phyloP scores from a whole-genome alignment of 2,888 invertebrate genomes.

The Drosophila nigricruria region DNA sequence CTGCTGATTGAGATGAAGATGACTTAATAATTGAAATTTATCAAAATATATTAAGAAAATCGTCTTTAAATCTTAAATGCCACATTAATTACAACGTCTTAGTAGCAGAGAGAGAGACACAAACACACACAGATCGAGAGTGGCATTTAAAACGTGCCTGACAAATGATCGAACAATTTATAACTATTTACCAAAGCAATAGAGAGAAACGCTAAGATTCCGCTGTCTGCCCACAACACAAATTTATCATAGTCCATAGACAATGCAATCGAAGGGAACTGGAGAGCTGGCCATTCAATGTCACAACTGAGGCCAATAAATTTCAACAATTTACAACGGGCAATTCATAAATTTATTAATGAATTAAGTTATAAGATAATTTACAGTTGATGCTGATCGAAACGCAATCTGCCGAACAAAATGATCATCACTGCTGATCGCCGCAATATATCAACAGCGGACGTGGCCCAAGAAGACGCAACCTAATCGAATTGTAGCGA shows the following conservation, averaged over 20 bases:
- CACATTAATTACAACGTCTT: constrained; percentile 70
- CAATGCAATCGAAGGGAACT: constrained; percentile 40
- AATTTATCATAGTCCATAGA: constrained; percentile 60
- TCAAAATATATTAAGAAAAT: constrained; percentile 70
- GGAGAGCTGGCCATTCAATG: constrained; percentile 46
- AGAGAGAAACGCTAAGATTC: constrained; percentile 27
- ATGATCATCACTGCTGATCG: constrained; percentile 82
- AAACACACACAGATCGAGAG: constrained; percentile 26
- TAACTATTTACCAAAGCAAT: constrained; percentile 39
- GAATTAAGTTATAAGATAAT: constrained; percentile 85
- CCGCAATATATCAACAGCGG: constrained; percentile 77
- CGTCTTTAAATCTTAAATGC: constrained; percentile 63
- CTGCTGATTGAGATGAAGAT: constrained; percentile 36
- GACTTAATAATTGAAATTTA: constrained; percentile 73
- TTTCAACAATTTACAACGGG: constrained; percentile 82
- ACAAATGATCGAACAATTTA: constrained; percentile 60
- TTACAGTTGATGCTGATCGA: constrained; percentile 73
- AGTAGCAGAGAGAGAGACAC: not conserved
- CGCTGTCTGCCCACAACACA: constrained; percentile 50
- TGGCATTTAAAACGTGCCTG: constrained; percentile 59
- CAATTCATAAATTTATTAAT: constrained; percentile 85
- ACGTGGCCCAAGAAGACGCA: constrained; percentile 55
- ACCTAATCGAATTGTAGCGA: constrained; percentile 69
- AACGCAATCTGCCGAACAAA: constrained; percentile 74
- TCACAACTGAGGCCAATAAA: constrained; percentile 71